These are phyloP conservation scores for Anarhynchus alexandrinus DNA, from an alignment of 2,113 vertebrate genomes.

Conservation along the genomic window DNA sequence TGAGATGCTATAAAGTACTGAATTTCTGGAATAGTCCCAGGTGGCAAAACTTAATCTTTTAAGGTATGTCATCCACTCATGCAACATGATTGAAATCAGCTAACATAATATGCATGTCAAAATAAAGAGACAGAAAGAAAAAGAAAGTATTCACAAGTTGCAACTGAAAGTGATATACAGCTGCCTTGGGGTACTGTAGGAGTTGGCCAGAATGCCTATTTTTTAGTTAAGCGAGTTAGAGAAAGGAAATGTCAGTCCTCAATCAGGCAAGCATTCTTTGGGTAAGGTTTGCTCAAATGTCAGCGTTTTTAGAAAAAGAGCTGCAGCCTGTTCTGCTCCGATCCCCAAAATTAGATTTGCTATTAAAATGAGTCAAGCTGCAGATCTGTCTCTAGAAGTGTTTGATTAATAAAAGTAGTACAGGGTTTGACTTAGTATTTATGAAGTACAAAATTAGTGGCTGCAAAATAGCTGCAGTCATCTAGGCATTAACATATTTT, in stretches of 20 bases:
- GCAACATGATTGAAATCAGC: constrained; percentile 70
- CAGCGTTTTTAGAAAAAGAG: constrained; percentile 68
- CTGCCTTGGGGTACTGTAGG: constrained; percentile 61
- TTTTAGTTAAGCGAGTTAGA: constrained; percentile 70
- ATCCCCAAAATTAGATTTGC: constrained; percentile 43
- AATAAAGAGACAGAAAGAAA: constrained; percentile 63
- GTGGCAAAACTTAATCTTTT: constrained; percentile 75
- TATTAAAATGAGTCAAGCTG: constrained; percentile 6
- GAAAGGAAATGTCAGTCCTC: constrained; percentile 79
- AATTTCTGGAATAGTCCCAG: constrained; percentile 72
- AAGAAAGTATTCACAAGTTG: constrained; percentile 65
- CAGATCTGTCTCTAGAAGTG: constrained; percentile 10
- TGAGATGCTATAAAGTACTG: constrained; percentile 66
- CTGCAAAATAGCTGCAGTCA: constrained; percentile 32
- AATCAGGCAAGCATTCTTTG: constrained; percentile 72
- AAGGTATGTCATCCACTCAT: constrained; percentile 75
- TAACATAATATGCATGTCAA: constrained; percentile 71
- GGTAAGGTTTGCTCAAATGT: constrained; percentile 71
- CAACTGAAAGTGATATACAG: constrained; percentile 63
- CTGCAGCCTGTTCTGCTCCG: constrained; percentile 36
- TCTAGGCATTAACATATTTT: constrained; percentile 22
- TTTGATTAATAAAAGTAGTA: constrained; percentile 38
- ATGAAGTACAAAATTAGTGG: constrained; percentile 52
- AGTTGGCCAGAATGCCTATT: constrained; percentile 63
- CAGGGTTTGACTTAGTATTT: constrained; percentile 47